Conservation (phyloP, 2,888 invertebrate species). For the Clusia tigrina region DNA sequence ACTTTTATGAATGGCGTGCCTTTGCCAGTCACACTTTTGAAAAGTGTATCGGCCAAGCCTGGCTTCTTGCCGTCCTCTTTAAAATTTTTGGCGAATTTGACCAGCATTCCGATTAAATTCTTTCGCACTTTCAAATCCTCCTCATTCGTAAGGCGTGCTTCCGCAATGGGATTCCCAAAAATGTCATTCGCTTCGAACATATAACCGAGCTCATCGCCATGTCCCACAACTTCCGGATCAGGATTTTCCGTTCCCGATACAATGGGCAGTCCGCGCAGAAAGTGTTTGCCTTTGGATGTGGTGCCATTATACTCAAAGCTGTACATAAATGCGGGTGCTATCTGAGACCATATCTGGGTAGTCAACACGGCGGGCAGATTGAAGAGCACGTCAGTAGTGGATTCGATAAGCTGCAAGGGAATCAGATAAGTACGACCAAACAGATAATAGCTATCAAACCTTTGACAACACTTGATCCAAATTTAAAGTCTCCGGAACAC, state of each 20-base stretch:
- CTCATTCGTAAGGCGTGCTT: slow-evolving; percentile 60
- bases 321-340: slow-evolving; percentile 74
- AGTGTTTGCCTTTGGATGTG: slow-evolving; percentile 69
- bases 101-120: slow-evolving; percentile 72
- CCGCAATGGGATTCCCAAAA: slow-evolving; percentile 68
- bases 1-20: slow-evolving; percentile 69
- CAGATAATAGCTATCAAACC: slow-evolving; percentile 34
- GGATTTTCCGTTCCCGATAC: slow-evolving; percentile 64
- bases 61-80: slow-evolving; percentile 6
- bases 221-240: slow-evolving; percentile 63
- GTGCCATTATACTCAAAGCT: slow-evolving; percentile 78
- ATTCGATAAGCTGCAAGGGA: slow-evolving; percentile 50
- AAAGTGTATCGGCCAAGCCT: slow-evolving; percentile 43
- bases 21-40: slow-evolving; percentile 62
- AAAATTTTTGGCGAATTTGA: slow-evolving; percentile 70
- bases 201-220: slow-evolving; percentile 78
- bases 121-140: slow-evolving; percentile 74
- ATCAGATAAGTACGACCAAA: background rate
- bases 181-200: slow-evolving; percentile 74
- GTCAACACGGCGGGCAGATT: slow-evolving; percentile 79
- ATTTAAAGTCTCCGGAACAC: slow-evolving; percentile 52
- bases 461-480: slow-evolving; percentile 56
- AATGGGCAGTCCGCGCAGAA: slow-evolving; percentile 73
- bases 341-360: slow-evolving; percentile 74
- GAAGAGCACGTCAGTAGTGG: slow-evolving; percentile 76